Conservation (phyloP, 2,888 invertebrate genomes). For the Uropetala carovei region DNA sequence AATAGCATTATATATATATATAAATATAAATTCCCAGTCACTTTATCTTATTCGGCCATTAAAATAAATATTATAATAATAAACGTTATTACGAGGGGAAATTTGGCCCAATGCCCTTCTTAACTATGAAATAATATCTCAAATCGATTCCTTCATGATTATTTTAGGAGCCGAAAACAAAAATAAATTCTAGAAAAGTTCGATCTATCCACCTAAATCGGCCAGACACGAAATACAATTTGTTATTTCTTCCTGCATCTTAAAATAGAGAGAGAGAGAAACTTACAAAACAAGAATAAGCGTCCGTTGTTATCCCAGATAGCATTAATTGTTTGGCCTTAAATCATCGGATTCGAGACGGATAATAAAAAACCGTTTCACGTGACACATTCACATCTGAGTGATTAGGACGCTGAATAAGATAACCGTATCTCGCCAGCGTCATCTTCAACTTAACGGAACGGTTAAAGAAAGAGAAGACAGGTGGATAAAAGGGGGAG, state of each 20-base stretch:
- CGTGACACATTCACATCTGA: neutral
- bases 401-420: neutral
- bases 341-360: neutral
- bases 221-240: neutral
- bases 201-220: slow-evolving; percentile 18
- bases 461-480: neutral
- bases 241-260: neutral
- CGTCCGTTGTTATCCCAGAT: slow-evolving; percentile 31
- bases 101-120: neutral
- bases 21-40: too few species aligned
- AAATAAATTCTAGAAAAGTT: neutral
- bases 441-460: neutral
- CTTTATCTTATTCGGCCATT: neutral
- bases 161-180: neutral
- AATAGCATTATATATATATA: too few species aligned
- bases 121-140: neutral
- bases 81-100: neutral
- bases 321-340: slow-evolving; percentile 6
- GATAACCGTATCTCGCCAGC: neutral
- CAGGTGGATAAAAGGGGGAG: slow-evolving; percentile 53
- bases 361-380: neutral
- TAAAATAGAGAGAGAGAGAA: neutral
- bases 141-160: neutral
- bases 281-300: neutral
- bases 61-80: neutral